Percentiles rank a stretch among this genome's conserved stretches.
phyloP scores from a whole-genome alignment of 2,797 vertebrate species.

The Cossypha polioptera region DNA sequence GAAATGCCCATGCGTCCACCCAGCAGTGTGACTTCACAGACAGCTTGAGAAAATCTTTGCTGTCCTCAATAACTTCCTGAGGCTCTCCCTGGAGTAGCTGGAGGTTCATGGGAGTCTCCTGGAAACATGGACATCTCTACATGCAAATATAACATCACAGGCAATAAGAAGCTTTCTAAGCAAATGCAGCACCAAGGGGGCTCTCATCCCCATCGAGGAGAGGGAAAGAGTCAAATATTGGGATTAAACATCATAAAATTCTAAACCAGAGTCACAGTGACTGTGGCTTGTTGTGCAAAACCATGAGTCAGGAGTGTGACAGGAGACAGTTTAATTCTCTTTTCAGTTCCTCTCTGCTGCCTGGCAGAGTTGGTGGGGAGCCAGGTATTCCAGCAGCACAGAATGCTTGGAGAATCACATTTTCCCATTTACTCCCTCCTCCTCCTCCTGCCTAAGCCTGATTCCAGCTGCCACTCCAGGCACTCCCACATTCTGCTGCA shows the following conservation, averaged over 20 bases:
- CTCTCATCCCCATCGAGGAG: not conserved
- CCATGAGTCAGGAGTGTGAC: not conserved
- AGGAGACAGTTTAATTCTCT: not conserved
- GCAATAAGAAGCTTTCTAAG: not conserved
- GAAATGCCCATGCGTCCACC: not conserved
- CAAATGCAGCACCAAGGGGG: not conserved
- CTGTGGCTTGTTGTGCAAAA: not conserved
- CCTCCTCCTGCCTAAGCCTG: not conserved
- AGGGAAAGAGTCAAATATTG: not conserved
- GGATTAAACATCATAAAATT: not conserved
- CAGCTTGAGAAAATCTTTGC: not conserved
- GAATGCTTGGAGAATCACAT: not conserved
- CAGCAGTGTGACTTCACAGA: not conserved
- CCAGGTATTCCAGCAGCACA: not conserved
- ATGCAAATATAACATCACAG: not conserved
- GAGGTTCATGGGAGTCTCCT: not conserved
- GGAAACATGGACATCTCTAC: not conserved
- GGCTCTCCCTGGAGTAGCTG: not conserved
- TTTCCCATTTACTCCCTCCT: not conserved
- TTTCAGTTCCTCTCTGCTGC: not conserved
- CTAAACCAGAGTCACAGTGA: not conserved
- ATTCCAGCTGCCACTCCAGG: not conserved
- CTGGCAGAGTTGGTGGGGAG: not conserved
- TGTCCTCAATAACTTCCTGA: not conserved
- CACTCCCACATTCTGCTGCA: not conserved